Evolutionary conservation across 2,888 invertebrate genomes (phyloP).

Genomic region (Anthrax anthrax): DNA sequence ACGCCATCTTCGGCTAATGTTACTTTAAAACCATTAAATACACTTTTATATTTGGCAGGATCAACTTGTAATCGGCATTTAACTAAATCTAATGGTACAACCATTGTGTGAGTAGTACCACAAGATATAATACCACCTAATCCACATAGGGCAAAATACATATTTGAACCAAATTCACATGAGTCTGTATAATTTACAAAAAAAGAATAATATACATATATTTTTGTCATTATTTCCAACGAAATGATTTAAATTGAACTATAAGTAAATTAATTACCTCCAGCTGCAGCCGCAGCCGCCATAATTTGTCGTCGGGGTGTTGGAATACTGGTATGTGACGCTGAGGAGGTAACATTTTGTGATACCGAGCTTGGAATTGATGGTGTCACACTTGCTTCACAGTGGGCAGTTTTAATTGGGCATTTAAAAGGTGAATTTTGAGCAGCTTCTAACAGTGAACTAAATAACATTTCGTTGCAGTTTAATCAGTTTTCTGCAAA

Average conservation of each 20-base stretch:
- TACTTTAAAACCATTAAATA: constrained; percentile 51
- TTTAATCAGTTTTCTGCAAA: too few relatives aligned
- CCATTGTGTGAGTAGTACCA: constrained; percentile 38
- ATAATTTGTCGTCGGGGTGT: constrained; percentile 26
- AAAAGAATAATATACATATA: background rate
- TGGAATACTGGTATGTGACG: constrained; percentile 13
- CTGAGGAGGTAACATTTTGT: constrained; percentile 10
- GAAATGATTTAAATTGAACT: background rate
- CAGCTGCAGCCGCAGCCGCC: constrained; percentile 25
- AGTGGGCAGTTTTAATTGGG: constrained; percentile 44
- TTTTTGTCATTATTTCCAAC: background rate
- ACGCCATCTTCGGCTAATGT: constrained; percentile 77
- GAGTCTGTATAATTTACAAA: constrained; percentile 38
- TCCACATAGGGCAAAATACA: constrained; percentile 86
- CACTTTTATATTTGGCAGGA: constrained; percentile 75
- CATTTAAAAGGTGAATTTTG: constrained; percentile 48
- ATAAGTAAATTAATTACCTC: constrained; percentile 22
- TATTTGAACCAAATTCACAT: constrained; percentile 79
- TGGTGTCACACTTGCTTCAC: constrained; percentile 32
- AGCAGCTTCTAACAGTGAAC: constrained; percentile 45
- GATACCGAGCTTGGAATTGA: constrained; percentile 4
- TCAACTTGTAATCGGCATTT: constrained; percentile 91
- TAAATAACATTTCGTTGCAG: constrained; percentile 38
- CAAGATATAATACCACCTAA: constrained; percentile 64
- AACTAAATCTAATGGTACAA: constrained; percentile 90